phyloP scores from a whole-genome alignment of 2,113 vertebrate genomes.

The Nymphicus hollandicus region DNA sequence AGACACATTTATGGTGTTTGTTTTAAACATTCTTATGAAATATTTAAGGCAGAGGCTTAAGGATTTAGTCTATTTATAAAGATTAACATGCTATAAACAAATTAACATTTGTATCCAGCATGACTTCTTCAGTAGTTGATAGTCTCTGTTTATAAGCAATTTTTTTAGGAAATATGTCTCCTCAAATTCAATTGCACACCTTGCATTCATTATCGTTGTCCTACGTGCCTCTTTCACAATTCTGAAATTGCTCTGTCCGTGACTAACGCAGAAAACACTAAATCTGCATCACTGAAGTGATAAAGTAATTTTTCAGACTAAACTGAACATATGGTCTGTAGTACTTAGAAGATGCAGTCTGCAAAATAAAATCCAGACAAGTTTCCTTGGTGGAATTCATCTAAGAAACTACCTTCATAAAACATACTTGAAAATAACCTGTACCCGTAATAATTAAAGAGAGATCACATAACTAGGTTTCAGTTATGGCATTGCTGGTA shows the following conservation, averaged over 20 bases:
- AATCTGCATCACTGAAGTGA: background rate
- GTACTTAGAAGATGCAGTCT: background rate
- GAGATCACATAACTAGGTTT: background rate
- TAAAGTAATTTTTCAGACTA: background rate
- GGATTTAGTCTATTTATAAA: background rate
- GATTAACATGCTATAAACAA: background rate
- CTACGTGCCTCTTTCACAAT: background rate
- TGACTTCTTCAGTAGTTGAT: background rate
- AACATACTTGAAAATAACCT: background rate
- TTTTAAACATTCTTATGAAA: background rate
- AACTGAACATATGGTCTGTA: background rate
- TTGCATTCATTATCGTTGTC: background rate
- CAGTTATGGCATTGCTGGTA: background rate
- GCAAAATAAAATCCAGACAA: background rate
- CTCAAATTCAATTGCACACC: background rate
- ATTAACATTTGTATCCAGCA: background rate
- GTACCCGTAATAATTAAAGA: background rate
- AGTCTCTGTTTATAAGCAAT: background rate
- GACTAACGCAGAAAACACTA: background rate
- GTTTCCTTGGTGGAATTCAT: background rate
- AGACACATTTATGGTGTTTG: background rate
- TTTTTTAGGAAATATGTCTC: background rate
- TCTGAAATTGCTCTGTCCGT: background rate
- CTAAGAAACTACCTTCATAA: background rate
- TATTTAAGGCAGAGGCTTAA: background rate